Conservation (phyloP, 64 coral and sea anemone genomes). For the Acropora yongei region DNA sequence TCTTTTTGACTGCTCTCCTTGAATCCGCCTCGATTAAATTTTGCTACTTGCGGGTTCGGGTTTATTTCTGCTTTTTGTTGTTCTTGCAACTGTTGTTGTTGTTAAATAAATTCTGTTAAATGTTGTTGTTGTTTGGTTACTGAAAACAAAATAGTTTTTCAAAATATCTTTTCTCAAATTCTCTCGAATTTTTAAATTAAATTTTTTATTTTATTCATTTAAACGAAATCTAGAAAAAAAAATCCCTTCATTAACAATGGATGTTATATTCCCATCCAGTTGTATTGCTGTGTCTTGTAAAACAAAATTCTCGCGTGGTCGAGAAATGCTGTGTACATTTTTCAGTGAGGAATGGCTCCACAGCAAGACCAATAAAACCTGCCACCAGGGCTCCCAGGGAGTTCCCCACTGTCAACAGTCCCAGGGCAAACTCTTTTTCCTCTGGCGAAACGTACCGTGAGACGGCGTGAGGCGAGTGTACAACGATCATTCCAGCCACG, state of each 20-base stretch:
- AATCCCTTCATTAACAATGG: not conserved
- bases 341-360: constrained; percentile 64
- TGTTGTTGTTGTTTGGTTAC: too few species aligned
- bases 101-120: too few species aligned
- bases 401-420: constrained; percentile 86
- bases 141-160: too few species aligned
- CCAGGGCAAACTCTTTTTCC: constrained; percentile 84
- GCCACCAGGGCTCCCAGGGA: constrained; percentile 69
- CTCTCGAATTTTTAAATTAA: too few species aligned
- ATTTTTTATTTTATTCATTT: too few species aligned
- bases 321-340: constrained; percentile 69
- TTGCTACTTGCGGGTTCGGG: too few species aligned
- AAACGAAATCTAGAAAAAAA: too few species aligned
- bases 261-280: not conserved
- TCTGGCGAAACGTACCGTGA: constrained; percentile 38
- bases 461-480: constrained; percentile 83
- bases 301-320: constrained; percentile 50
- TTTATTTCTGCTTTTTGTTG: too few species aligned
- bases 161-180: too few species aligned
- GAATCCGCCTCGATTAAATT: too few species aligned
- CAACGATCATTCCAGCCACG: constrained; percentile 71
- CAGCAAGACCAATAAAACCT: constrained; percentile 51
- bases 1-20: too few species aligned
- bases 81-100: too few species aligned
- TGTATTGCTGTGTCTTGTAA: constrained; percentile 54